Base-by-base conservation (phyloP, 2,797 vertebrate species). In the Leptoclinus maculatus region DNA sequence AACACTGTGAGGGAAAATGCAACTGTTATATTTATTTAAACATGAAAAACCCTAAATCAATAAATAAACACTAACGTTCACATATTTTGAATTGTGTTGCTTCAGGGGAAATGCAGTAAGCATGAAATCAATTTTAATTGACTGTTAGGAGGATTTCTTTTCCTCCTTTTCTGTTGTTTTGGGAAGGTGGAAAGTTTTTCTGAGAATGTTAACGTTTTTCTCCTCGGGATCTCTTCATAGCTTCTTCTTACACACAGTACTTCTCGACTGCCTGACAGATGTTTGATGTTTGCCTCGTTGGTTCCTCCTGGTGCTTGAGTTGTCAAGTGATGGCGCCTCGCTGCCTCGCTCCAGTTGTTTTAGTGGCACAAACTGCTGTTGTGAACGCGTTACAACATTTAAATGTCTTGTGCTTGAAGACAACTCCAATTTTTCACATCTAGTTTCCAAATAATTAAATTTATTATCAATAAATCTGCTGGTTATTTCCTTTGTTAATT, bases 211-310 rank as follows among this genome's bases (percentile, higher is more conserved):
- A 34, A 43, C 3, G 25, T 58, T 54, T 63, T 53, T 75, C 38
- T 39, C 67, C 39, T 68, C 12, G 19, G 43, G 21, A 63, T 72
- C 60, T 12, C 64, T 59, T 59, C 23, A 51, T 27, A 62, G 66
- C 38, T 10, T 43, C 53, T 34, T 38, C 4, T 60, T 38, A 59
- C 47, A 66, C 53, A 53, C 53, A 36, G 17, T 72, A 23, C 65
- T 79, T 65, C 43, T 45, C 54, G 71, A 68, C 66, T 78, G 66
- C 41, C 25, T 75, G 83, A 70, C 76, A 75, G 74, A 81, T 82
- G 67, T 78, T 58, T 38, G 66, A 74, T 39, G 70, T 41, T 65
- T 65, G 74, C 54, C 25, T 80, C n/a, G 27, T 27, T 70, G 59
- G 76, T 56, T 56, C 51, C 68, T 73, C 29, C 71, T 67, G 68